Conservation (phyloP, 2,113 vertebrate species). For the Tachycineta bicolor region DNA sequence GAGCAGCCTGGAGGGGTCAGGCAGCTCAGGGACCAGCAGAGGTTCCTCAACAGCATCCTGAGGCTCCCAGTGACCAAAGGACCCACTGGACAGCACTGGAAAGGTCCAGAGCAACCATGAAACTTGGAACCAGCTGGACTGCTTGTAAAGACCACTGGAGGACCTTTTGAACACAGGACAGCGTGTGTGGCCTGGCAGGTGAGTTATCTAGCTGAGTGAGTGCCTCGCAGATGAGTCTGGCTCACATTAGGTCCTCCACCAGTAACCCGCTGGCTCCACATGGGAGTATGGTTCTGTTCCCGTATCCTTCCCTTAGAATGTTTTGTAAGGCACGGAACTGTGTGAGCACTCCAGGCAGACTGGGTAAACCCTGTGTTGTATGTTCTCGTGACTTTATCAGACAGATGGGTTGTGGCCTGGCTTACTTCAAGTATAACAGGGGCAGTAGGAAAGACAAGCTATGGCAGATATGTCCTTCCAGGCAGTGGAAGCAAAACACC, state of each 20-base stretch:
- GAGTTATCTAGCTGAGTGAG: neutral
- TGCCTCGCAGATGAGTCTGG: neutral
- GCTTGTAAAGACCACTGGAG: neutral
- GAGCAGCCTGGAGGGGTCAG: neutral
- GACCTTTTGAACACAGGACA: neutral
- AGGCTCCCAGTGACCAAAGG: neutral
- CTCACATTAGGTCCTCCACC: neutral
- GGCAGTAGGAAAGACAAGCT: rapidly evolving
- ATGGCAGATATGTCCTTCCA: neutral
- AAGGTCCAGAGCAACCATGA: neutral
- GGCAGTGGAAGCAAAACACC: neutral
- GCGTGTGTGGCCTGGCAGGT: neutral
- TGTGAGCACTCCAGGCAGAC: neutral
- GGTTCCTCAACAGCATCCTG: neutral
- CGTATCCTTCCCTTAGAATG: neutral
- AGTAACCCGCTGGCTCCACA: neutral
- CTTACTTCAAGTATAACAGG: neutral
- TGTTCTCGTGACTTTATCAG: neutral
- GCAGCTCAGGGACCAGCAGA: neutral
- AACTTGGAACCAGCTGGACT: neutral
- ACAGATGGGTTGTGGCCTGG: neutral
- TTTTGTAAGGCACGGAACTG: neutral
- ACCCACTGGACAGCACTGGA: neutral
- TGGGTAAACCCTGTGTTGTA: neutral
- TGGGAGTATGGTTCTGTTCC: neutral